A percentile compares a stretch with the other conserved stretches of the same genome.
These are phyloP conservation scores for Lucilia sericata DNA, from an alignment of 1,140 invertebrate species.

Conservation along the genomic window DNA sequence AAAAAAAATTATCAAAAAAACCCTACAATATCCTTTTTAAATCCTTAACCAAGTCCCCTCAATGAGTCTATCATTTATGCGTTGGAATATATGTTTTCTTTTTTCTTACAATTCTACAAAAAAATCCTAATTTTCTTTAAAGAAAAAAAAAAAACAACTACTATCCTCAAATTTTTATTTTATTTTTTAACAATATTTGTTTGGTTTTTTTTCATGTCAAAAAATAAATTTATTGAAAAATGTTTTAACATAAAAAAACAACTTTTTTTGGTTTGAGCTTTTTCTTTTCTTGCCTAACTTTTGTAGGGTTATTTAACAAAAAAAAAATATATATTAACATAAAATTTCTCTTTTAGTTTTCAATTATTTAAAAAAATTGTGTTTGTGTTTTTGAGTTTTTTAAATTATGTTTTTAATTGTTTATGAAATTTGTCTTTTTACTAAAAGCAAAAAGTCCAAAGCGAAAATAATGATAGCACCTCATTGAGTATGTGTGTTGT, in stretches of 20 bases:
- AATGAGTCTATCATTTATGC: conserved; percentile 68
- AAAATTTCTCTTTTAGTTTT: conserved; percentile 50
- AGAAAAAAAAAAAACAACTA: conserved; percentile 3
- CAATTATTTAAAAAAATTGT: conserved; percentile 47
- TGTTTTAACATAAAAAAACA: conserved; percentile 12
- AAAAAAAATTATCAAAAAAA: conserved; percentile 53
- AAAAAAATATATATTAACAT: conserved; percentile 28
- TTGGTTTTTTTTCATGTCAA: conserved; percentile 47
- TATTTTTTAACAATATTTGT: conserved; percentile 34
- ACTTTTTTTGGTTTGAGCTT: conserved; percentile 63
- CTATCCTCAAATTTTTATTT: conserved; percentile 33
- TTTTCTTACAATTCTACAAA: not conserved
- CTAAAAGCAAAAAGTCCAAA: conserved; percentile 55
- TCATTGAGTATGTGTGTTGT: conserved; percentile 75
- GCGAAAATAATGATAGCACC: conserved; percentile 67
- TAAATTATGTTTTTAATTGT: conserved; percentile 49
- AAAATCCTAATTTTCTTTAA: conserved; percentile 38
- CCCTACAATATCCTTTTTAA: conserved; percentile 55
- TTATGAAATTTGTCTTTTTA: conserved; percentile 50
- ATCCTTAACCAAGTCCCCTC: conserved; percentile 64
- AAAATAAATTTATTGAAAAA: conserved; percentile 46
- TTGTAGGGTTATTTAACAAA: conserved; percentile 52
- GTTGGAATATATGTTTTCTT: conserved; percentile 54
- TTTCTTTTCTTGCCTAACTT: conserved; percentile 65
- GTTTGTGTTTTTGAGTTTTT: conserved; percentile 48